Evolutionary conservation across 2,113 vertebrate genomes (phyloP).

Genomic region (Sinocyclocheilus anophthalmus): DNA sequence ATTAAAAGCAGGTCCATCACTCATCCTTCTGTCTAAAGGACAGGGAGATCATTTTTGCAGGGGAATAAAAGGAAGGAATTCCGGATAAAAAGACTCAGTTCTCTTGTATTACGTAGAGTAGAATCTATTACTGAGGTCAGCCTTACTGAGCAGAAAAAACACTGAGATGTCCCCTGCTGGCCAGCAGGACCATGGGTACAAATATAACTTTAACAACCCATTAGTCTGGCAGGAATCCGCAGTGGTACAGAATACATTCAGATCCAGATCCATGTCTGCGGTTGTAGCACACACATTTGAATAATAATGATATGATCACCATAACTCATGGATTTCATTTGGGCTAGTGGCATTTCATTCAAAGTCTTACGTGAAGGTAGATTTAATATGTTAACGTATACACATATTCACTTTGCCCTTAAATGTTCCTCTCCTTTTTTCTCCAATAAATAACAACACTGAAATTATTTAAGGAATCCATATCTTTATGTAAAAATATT

Average conservation of each 20-base stretch:
- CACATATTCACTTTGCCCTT: not conserved
- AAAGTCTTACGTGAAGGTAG: not conserved
- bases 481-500: not conserved
- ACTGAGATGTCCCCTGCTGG: conserved; percentile 15
- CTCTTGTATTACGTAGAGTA: not conserved
- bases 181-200: not conserved
- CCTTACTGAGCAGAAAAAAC: not conserved
- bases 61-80: not conserved
- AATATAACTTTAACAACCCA: conserved; percentile 25
- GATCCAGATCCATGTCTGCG: not conserved
- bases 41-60: not conserved
- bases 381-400: not conserved
- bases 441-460: not conserved
- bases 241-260: not conserved
- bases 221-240: conserved; percentile 12
- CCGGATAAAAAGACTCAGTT: not conserved
- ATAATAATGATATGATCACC: not conserved
- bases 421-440: not conserved
- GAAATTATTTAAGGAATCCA: not conserved
- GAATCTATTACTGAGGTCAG: not conserved
- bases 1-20: not conserved
- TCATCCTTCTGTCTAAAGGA: not conserved
- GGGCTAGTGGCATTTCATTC: not conserved
- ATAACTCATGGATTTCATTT: not conserved
- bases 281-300: not conserved